Percentiles rank a stretch among this genome's conserved stretches.
phyloP scores from a whole-genome alignment of 2,888 invertebrate genomes.

The Lymantria monacha region DNA sequence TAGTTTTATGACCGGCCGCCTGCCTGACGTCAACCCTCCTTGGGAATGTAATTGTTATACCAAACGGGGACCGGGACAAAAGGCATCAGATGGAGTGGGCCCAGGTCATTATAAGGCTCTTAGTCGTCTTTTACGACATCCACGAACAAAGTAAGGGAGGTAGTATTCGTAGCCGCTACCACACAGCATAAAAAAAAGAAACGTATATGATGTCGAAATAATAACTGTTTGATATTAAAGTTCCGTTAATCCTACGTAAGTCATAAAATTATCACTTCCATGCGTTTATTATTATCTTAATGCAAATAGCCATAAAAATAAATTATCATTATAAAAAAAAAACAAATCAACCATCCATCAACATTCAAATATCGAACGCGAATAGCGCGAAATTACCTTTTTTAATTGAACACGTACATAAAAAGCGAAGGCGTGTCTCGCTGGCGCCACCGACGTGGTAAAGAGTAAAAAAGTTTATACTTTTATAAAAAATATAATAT shows the following conservation, averaged over 20 bases:
- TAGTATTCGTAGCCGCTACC: too few relatives aligned
- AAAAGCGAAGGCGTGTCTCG: constrained; percentile 37
- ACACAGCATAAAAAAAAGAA: background rate
- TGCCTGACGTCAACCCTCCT: too few relatives aligned
- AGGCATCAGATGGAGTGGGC: too few relatives aligned
- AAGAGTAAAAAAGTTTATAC: constrained; percentile 42
- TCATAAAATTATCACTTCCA: background rate
- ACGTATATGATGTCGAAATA: too few relatives aligned
- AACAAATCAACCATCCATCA: constrained; percentile 28
- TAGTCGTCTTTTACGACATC: too few relatives aligned
- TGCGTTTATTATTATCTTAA: background rate
- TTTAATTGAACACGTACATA: constrained; percentile 44
- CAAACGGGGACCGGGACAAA: too few relatives aligned
- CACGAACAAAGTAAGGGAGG: too few relatives aligned
- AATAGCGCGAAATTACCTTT: constrained; percentile 32
- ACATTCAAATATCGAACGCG: constrained; percentile 19
- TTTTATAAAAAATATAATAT: constrained; percentile 49
- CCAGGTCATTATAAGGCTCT: too few relatives aligned
- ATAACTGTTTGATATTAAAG: background rate
- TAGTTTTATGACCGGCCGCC: too few relatives aligned
- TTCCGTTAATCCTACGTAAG: background rate
- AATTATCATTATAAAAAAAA: constrained; percentile 8
- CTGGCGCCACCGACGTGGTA: constrained; percentile 63
- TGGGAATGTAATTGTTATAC: too few relatives aligned
- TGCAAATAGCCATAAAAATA: constrained; percentile 9